Evolutionary conservation across 2,113 vertebrate genomes (phyloP).

Genomic region (Apodemus speciosus): DNA sequence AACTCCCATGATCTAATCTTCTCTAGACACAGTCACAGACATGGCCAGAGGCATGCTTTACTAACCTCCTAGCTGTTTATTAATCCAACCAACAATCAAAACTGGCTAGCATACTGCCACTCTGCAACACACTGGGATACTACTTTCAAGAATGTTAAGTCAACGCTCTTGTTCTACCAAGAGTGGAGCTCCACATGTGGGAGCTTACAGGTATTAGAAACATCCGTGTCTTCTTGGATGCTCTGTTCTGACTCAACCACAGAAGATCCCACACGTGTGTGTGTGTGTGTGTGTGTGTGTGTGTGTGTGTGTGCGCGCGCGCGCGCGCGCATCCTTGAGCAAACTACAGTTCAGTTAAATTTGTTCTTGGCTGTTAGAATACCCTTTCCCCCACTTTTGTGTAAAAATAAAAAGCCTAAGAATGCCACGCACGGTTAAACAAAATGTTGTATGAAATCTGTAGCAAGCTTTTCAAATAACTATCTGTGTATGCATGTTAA

Average conservation of each 20-base stretch:
- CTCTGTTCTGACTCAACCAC: not conserved
- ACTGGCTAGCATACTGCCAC: too few species aligned
- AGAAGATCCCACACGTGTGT: not conserved
- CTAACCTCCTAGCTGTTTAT: not conserved
- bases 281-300: too few species aligned
- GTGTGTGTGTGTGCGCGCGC: too few species aligned
- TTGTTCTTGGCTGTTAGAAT: not conserved
- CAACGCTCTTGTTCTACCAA: not conserved
- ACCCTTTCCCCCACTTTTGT: too few species aligned
- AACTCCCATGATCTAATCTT: not conserved
- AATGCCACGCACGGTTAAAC: not conserved
- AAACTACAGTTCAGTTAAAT: not conserved
- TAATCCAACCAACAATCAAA: too few species aligned
- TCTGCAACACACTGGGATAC: not conserved
- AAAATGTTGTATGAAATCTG: not conserved
- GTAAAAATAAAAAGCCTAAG: not conserved
- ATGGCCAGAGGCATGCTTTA: not conserved
- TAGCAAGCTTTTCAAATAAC: not conserved
- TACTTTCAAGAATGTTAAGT: not conserved
- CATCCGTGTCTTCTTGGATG: not conserved
- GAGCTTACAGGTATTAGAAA: not conserved
- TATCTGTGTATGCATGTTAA: not conserved
- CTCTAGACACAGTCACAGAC: not conserved
- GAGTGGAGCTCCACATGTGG: not conserved
- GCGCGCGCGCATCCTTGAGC: not conserved